A percentile compares a stretch with the other conserved stretches of the same genome.
Evolutionary conservation across 2,888 invertebrate species (phyloP).

Genomic region (Limnephilus auricula): DNA sequence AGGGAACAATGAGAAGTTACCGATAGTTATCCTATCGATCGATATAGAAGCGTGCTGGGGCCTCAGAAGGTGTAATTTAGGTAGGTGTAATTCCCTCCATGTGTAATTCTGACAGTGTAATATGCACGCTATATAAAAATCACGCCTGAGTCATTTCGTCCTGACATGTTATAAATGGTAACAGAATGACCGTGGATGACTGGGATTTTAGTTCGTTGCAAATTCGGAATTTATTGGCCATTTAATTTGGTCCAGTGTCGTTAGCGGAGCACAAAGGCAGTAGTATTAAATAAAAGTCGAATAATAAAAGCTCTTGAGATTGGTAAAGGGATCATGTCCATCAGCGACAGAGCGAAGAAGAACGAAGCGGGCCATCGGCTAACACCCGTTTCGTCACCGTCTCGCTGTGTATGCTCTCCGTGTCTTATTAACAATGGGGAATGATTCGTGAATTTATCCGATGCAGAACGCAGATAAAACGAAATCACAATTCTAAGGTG

Average conservation of each 20-base stretch:
- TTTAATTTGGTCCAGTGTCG: background rate
- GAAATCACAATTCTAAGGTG: constrained; percentile 23
- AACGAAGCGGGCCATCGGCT: background rate
- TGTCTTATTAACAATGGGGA: constrained; percentile 11
- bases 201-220: background rate
- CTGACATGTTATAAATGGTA: background rate
- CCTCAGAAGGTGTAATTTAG: too few species aligned
- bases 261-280: background rate
- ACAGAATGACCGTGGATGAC: background rate
- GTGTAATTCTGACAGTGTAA: too few species aligned
- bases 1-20: too few species aligned
- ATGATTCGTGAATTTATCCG: constrained; percentile 36
- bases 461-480: constrained; percentile 25
- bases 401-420: constrained; percentile 11
- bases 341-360: background rate
- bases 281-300: background rate
- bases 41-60: too few species aligned
- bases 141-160: too few species aligned
- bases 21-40: too few species aligned
- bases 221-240: constrained; percentile 11
- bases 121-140: too few species aligned
- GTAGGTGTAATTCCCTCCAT: too few species aligned
- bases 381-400: background rate
- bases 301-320: background rate
- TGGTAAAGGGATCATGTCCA: background rate